phyloP scores from a whole-genome alignment of 2,797 vertebrate genomes.

The Dryobates pubescens region DNA sequence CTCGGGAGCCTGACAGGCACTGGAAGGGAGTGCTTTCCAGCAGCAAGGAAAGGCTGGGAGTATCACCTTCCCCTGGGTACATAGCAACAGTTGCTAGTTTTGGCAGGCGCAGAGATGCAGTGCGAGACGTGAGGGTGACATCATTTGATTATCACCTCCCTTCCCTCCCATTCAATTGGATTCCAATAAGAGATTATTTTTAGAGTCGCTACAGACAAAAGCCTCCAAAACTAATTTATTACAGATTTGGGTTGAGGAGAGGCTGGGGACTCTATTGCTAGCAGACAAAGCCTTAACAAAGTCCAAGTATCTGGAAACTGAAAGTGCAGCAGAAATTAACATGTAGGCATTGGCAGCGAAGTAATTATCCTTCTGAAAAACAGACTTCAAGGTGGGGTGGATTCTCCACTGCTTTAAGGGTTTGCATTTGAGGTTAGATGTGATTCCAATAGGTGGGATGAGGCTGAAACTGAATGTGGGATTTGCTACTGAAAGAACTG shows the following conservation, averaged over 20 bases:
- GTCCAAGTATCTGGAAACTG: not conserved
- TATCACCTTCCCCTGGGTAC: conserved; percentile 51
- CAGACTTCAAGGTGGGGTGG: not conserved
- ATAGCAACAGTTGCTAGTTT: conserved; percentile 69
- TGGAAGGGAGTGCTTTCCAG: conserved; percentile 21
- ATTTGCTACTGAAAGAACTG: not conserved
- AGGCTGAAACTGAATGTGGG: not conserved
- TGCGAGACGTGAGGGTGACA: conserved; percentile 44
- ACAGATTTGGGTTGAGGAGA: not conserved
- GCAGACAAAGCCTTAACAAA: conserved; percentile 24
- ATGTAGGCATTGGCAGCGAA: not conserved
- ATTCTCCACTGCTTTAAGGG: not conserved
- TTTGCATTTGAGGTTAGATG: not conserved
- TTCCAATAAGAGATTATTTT: conserved; percentile 58
- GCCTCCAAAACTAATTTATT: conserved; percentile 25
- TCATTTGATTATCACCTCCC: conserved; percentile 63
- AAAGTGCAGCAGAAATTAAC: not conserved
- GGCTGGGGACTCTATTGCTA: not conserved
- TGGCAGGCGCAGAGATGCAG: conserved; percentile 17
- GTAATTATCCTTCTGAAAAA: conserved; percentile 9
- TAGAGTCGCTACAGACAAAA: conserved; percentile 45
- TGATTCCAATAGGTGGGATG: not conserved
- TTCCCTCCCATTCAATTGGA: conserved; percentile 15
- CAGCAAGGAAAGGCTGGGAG: conserved; percentile 10
- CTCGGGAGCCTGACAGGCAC: not conserved